Evolutionary conservation across 2,797 vertebrate species (phyloP), one percentile per base, ranked within the genome.

Genomic region (Lepidocolaptes lacrymiger): DNA sequence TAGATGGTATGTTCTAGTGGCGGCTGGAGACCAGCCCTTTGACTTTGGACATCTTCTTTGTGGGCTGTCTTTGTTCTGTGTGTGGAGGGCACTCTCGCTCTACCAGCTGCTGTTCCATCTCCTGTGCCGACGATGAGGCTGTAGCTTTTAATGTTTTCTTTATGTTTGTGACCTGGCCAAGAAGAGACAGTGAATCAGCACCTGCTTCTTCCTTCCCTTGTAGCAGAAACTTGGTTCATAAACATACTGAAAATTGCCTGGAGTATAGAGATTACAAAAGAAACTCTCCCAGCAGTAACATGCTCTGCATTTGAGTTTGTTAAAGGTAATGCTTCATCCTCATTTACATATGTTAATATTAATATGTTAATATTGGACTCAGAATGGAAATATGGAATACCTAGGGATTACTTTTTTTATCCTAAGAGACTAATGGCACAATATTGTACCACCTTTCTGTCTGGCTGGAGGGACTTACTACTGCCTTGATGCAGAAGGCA

Each of bases 41-140:
- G 96, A 98, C 98, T 98, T 98, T 98, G 96, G 98, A 98, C 97
- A 98, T 97, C 97, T 98, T 98, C 97, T 98, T 98, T 93, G 96
- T 97, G 84, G 97, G 97, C 88, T 98, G 98, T 93, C 98, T 97
- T 96, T 98, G 98, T 96, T 98, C 98, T n/a, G 97, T 80, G 19
- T 98, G 98, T 36, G 98, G 96, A 44, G 97, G 97, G 52, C 98
- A 98, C 85, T 98, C 98, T 92, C 98, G 97, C 73, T 98, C 98
- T 28, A 97, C 97, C 94, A 98, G 92, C 92, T 98, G 98, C 74
- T 98, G 98, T 55, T 98, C 98, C 97, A 98, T 98, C 89, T 98
- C 98, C 96, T 98, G 98, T 87, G 98, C 97, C 1, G 98, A 98
- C 20, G 98, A 98, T 3, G 97, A 98, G 2, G 98, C 97, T 12